phyloP scores from a whole-genome alignment of 2,888 invertebrate genomes.

The Phortica magna region DNA sequence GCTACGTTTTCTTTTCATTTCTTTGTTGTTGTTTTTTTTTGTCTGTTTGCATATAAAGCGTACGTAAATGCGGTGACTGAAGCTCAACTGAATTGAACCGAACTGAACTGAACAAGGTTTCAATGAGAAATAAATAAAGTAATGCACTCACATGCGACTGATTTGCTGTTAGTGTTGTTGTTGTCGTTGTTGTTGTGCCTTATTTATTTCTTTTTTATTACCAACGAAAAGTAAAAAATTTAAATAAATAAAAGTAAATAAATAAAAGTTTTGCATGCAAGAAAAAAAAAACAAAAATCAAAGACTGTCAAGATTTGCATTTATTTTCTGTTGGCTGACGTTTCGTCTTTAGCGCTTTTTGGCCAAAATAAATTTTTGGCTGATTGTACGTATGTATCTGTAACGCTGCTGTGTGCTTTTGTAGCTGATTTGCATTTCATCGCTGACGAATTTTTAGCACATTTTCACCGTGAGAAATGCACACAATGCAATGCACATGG shows the following conservation, averaged over 20 bases:
- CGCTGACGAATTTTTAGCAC: slow-evolving; percentile 24
- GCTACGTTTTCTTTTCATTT: background rate
- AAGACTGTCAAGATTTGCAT: slow-evolving; percentile 70
- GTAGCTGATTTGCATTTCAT: slow-evolving; percentile 16
- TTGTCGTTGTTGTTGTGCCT: background rate
- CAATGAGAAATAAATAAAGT: background rate
- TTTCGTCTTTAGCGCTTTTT: slow-evolving; percentile 39
- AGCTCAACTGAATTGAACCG: background rate
- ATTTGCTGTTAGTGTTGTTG: background rate
- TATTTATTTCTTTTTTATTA: slow-evolving; percentile 4
- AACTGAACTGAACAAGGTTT: background rate
- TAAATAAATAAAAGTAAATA: slow-evolving; percentile 43
- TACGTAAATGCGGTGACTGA: background rate
- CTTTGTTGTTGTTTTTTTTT: no score
- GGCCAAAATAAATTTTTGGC: slow-evolving; percentile 7
- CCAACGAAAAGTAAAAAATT: background rate
- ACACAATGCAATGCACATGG: slow-evolving; percentile 44
- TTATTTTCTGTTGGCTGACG: slow-evolving; percentile 42
- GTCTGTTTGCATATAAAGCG: no score
- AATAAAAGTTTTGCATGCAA: slow-evolving; percentile 62
- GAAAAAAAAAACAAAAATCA: slow-evolving; percentile 43
- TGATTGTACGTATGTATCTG: background rate
- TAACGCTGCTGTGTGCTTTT: slow-evolving; percentile 21
- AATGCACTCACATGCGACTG: background rate
- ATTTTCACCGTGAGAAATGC: slow-evolving; percentile 33